These are phyloP conservation scores for Podarcis raffonei DNA, from an alignment of 2,113 vertebrate genomes.

Conservation along the genomic window DNA sequence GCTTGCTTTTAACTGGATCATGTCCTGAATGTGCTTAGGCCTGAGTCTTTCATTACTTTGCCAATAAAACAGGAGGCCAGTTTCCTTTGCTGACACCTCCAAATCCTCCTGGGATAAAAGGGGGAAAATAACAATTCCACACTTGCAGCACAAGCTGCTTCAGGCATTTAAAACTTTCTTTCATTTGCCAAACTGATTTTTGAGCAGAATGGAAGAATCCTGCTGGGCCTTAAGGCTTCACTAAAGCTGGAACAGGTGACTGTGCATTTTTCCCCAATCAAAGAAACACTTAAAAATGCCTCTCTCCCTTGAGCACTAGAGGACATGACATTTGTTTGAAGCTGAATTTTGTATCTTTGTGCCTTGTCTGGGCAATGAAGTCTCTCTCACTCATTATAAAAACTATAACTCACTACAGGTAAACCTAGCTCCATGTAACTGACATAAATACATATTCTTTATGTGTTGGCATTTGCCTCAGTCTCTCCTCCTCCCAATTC, in stretches of 20 bases:
- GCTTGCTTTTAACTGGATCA: neutral
- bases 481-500: no score
- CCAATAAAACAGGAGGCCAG: neutral
- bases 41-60: conserved; percentile 43
- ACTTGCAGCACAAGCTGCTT: conserved; percentile 21
- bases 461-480: no score
- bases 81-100: conserved; percentile 27
- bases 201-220: neutral
- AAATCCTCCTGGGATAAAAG: conserved; percentile 43
- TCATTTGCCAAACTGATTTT: conserved; percentile 26
- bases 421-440: neutral
- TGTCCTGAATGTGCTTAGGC: neutral
- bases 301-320: neutral
- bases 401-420: neutral
- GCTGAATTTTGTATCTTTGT: neutral
- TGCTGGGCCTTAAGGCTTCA: neutral
- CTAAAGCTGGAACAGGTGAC: neutral
- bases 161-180: conserved; percentile 39
- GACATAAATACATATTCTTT: neutral
- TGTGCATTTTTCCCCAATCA: neutral
- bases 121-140: conserved; percentile 11
- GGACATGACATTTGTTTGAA: neutral
- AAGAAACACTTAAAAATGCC: neutral
- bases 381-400: neutral
- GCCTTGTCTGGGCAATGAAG: neutral